Evolutionary conservation across 2,888 invertebrate species (phyloP).

Genomic region (Lordiphosa andalusiaca): DNA sequence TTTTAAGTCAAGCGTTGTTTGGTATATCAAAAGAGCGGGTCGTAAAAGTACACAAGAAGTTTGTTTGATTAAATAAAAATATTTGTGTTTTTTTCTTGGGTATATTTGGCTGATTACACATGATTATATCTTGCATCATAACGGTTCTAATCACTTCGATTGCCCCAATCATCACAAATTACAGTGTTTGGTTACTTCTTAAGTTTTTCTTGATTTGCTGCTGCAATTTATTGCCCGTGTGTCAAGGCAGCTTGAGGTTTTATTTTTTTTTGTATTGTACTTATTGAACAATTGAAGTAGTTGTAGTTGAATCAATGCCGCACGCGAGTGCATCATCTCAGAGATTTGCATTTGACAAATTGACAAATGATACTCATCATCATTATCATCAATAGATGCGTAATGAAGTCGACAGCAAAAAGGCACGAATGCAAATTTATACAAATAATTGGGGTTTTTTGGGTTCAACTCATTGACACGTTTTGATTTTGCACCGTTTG

Average conservation of each 20-base stretch:
- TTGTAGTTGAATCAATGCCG: slow-evolving; percentile 24
- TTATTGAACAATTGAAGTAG: slow-evolving; percentile 37
- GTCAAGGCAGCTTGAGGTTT: slow-evolving; percentile 55
- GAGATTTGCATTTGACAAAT: slow-evolving; percentile 29
- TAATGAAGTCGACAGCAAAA: slow-evolving; percentile 7
- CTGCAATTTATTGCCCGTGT: slow-evolving; percentile 25
- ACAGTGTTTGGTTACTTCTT: slow-evolving; percentile 14
- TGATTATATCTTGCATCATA: slow-evolving; percentile 23
- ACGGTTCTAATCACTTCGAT: slow-evolving; percentile 7
- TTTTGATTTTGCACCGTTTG: too few species aligned
- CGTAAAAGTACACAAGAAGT: slow-evolving; percentile 1
- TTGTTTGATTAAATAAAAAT: slow-evolving; percentile 13
- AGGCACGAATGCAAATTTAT: slow-evolving; percentile 9
- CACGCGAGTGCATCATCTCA: slow-evolving; percentile 51
- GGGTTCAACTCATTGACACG: too few species aligned
- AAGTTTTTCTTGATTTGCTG: too few species aligned
- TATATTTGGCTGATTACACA: slow-evolving; percentile 10
- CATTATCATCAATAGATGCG: slow-evolving; percentile 14
- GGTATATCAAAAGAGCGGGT: slow-evolving; percentile 9
- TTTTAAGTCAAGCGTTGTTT: slow-evolving; percentile 18
- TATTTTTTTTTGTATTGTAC: slow-evolving; percentile 15
- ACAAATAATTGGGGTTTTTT: too few species aligned
- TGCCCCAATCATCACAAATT: slow-evolving; percentile 22
- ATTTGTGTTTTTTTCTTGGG: slow-evolving; percentile 3
- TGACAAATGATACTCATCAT: slow-evolving; percentile 19